Conservation (phyloP, 2,797 vertebrate genomes). For the Sitta carolinensis region DNA sequence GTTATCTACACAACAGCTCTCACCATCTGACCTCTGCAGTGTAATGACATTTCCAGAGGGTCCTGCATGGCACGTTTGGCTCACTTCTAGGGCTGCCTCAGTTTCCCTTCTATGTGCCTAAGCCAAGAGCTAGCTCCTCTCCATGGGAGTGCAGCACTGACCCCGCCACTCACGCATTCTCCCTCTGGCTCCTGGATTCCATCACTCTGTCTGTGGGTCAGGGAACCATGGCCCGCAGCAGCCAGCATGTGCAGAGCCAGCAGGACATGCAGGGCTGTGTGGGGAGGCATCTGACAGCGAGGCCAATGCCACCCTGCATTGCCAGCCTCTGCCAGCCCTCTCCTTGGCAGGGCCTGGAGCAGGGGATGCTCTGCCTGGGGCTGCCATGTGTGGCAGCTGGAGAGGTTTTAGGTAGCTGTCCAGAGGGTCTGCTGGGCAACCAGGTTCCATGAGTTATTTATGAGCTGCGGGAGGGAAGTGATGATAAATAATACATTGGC, state of each 20-base stretch:
- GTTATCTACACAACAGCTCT: not conserved
- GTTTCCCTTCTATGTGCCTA: not conserved
- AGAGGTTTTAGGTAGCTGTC: not conserved
- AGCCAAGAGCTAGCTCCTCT: not conserved
- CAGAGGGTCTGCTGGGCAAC: not conserved
- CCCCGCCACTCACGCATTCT: fast-evolving
- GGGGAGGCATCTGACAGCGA: fast-evolving
- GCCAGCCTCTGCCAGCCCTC: not conserved
- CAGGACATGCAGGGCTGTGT: not conserved
- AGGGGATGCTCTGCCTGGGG: not conserved
- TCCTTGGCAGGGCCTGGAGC: not conserved
- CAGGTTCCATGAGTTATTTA: constrained; percentile 39
- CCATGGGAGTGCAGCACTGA: fast-evolving
- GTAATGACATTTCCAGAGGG: not conserved
- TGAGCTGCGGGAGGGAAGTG: not conserved
- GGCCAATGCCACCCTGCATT: not conserved
- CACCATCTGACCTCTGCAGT: not conserved
- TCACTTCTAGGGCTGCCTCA: not conserved
- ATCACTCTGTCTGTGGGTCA: fast-evolving
- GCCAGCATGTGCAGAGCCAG: not conserved
- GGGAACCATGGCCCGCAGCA: fast-evolving
- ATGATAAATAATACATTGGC: constrained; percentile 43
- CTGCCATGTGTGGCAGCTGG: not conserved
- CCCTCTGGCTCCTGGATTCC: not conserved
- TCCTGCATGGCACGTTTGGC: fast-evolving